Base-by-base conservation (phyloP, 2,113 vertebrate genomes). In the Campylomormyrus numenius region DNA sequence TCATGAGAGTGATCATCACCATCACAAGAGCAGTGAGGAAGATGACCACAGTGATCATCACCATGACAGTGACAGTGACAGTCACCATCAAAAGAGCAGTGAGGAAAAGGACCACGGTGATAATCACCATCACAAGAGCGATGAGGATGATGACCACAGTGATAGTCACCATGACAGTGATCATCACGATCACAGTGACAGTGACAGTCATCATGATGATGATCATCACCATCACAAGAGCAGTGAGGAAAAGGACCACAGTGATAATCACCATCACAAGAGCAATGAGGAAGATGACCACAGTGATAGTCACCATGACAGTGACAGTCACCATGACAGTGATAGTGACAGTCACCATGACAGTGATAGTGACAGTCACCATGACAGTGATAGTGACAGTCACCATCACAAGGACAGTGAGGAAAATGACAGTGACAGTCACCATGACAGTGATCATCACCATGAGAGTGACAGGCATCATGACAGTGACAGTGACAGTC, bases 31-130 rank as follows among this genome's bases (percentile, higher is more conserved):
- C 21, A 89, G 1, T 86, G 87, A 90, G 27, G 48, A 56, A 66
- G 88, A 89, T 1, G 24, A 88, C 48, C 90, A 92, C 46, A 85
- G 52, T 42, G 53, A 88, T 39, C 24, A 48, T 39, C 80, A 42
- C 2, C 27, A 90, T 5, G 49, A 91, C 13, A 56, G 88, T 19
- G 91, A 88, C 10, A 88, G 80, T 3, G n/a, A 89, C 11, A 88
- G 90, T 39, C 88, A 89, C 8, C 83, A 74, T 5, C 66, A 89
- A 8, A 46, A 46, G 46, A 46, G 46, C 50, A 88, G 48, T n/a
- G 42, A 46, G 46, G 46, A 46, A 46, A 46, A 46, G 46, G 46
- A 46, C 46, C 46, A 90, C 46, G 19, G 11, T 10, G 92, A 90
- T 66, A 85, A 85, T 24, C 56, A 58, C 6, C 5, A 92, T 11